These are phyloP conservation scores for Nyctibius bracteatus DNA, from an alignment of 2,113 vertebrate species.

Conservation along the genomic window DNA sequence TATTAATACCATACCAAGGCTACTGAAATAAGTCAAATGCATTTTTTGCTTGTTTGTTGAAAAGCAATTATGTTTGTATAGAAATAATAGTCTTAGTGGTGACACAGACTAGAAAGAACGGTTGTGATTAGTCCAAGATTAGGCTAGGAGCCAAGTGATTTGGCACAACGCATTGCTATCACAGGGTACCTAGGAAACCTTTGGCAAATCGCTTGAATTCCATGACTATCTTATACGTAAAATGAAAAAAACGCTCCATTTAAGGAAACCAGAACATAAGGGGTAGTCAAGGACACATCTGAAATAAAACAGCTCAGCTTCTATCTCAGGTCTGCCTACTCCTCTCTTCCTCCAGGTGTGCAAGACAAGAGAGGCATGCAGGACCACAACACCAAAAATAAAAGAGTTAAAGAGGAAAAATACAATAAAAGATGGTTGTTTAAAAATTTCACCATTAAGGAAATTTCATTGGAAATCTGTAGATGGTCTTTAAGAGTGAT, in stretches of 20 bases:
- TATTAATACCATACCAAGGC: neutral
- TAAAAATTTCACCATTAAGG: neutral
- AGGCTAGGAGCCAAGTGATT: neutral
- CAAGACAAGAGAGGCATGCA: neutral
- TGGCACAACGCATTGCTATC: neutral
- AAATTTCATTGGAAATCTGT: neutral
- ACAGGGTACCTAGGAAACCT: neutral
- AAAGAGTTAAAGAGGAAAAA: neutral
- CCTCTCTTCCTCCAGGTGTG: neutral
- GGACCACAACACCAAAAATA: neutral
- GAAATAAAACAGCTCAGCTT: neutral
- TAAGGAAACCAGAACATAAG: neutral
- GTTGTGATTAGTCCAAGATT: neutral
- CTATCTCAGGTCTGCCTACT: neutral
- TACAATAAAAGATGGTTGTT: neutral
- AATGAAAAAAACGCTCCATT: neutral
- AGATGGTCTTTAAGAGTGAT: neutral
- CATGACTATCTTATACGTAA: neutral
- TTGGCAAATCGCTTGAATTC: neutral
- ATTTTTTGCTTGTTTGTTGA: neutral
- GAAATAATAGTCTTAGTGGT: neutral
- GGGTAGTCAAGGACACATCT: neutral
- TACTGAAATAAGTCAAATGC: neutral
- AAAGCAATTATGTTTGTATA: neutral
- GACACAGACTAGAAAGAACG: neutral